A percentile compares a stretch with the other conserved stretches of the same genome.
Evolutionary conservation across 1,140 invertebrate genomes (phyloP).

Genomic region (Batillaria attramentaria): DNA sequence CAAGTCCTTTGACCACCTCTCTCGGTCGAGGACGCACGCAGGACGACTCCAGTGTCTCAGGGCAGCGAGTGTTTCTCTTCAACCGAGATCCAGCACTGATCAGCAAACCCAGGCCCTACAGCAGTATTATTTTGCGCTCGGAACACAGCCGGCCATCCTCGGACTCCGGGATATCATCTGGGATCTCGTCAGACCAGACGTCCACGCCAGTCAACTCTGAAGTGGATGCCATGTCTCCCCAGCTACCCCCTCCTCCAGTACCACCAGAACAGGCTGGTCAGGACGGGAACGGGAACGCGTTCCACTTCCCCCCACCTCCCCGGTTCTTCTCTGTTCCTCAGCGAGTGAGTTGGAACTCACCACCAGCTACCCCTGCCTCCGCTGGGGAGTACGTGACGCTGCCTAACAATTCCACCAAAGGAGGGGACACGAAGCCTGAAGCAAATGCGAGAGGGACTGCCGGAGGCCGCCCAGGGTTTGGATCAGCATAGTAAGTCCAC

Average conservation of each 20-base stretch:
- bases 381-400: constrained; percentile 44
- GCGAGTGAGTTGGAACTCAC: background rate
- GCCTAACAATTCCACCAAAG: constrained; percentile 32
- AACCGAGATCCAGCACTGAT: constrained; percentile 17
- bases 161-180: constrained; percentile 29
- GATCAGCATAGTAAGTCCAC: constrained; percentile 23
- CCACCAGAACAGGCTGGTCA: constrained; percentile 11
- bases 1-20: constrained; percentile 43
- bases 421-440: constrained; percentile 7
- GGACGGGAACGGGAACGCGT: constrained; percentile 25
- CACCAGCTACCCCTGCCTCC: constrained; percentile 12
- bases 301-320: constrained; percentile 49
- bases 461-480: constrained; percentile 13
- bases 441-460: no score
- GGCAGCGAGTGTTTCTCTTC: constrained; percentile 21
- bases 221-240: constrained; percentile 32
- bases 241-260: constrained; percentile 39
- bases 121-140: constrained; percentile 35
- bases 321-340: background rate
- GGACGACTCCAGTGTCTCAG: constrained; percentile 22
- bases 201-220: constrained; percentile 22
- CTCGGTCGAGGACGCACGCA: constrained; percentile 10
- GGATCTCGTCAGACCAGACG: constrained; percentile 19
- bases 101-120: constrained; percentile 27
- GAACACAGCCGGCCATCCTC: constrained; percentile 15